These are phyloP conservation scores for Pholis gunnellus DNA, from an alignment of 2,113 vertebrate species.

Conservation along the genomic window DNA sequence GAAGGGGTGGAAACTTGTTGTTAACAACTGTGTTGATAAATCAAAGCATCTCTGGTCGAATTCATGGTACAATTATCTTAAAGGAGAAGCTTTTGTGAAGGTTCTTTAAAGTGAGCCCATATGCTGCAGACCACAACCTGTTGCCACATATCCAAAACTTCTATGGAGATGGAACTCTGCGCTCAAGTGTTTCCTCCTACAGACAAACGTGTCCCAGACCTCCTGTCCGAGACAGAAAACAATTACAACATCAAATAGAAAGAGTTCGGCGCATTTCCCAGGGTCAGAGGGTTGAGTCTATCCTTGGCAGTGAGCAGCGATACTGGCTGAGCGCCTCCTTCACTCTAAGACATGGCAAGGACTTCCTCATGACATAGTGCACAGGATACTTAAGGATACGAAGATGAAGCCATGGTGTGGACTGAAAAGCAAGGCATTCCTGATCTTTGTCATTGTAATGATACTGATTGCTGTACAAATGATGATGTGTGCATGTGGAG, in stretches of 20 bases:
- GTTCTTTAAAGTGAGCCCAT: slow-evolving; percentile 73
- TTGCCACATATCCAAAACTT: slow-evolving; percentile 70
- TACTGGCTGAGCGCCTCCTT: slow-evolving; percentile 57
- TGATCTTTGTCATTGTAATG: slow-evolving; percentile 56
- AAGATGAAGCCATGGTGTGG: slow-evolving; percentile 19
- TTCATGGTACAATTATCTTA: slow-evolving; percentile 72
- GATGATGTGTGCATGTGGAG: slow-evolving; percentile 11
- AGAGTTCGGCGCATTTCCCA: slow-evolving; percentile 37
- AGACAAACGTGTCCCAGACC: slow-evolving; percentile 53
- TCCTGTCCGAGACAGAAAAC: slow-evolving; percentile 53
- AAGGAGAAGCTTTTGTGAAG: slow-evolving; percentile 56
- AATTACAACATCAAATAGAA: slow-evolving; percentile 68
- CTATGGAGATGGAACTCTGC: slow-evolving; percentile 53
- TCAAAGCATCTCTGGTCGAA: slow-evolving; percentile 60
- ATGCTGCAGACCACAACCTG: slow-evolving; percentile 74
- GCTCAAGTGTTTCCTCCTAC: slow-evolving; percentile 42
- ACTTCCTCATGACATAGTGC: slow-evolving; percentile 50
- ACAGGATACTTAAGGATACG: slow-evolving; percentile 35
- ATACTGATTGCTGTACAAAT: slow-evolving; percentile 40
- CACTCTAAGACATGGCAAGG: slow-evolving; percentile 57
- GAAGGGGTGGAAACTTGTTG: slow-evolving; percentile 63
- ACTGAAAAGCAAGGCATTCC: slow-evolving; percentile 25
- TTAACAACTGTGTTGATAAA: slow-evolving; percentile 65
- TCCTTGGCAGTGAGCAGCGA: slow-evolving; percentile 59
- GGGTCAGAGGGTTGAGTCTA: slow-evolving; percentile 53